Percentiles rank a stretch among this genome's conserved stretches.
Conservation (phyloP, 2,797 vertebrate species). For the Sandelia bainsii region DNA sequence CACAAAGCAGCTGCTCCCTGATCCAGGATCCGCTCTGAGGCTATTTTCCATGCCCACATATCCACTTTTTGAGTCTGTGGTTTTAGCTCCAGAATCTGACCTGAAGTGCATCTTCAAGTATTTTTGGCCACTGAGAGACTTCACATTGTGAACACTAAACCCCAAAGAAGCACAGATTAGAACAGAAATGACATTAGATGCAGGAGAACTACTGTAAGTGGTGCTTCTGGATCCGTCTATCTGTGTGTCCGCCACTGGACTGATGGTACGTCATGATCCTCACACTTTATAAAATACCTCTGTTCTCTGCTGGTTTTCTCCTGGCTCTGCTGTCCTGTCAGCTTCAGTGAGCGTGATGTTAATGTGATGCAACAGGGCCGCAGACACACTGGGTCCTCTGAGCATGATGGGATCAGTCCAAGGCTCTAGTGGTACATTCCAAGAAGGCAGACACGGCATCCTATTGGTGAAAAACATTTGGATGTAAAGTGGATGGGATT, state of each 20-base stretch:
- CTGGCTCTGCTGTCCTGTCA: slow-evolving; percentile 63
- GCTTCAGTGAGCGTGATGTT: slow-evolving; percentile 62
- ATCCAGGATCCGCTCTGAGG: slow-evolving; percentile 12
- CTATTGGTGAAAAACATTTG: slow-evolving; percentile 38
- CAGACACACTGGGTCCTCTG: slow-evolving; percentile 44
- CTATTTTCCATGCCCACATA: not conserved
- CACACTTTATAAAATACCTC: slow-evolving; percentile 53
- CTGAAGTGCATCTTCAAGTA: not conserved
- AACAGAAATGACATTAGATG: slow-evolving; percentile 33
- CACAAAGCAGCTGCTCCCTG: slow-evolving; percentile 25
- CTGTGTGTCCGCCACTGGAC: slow-evolving; percentile 36
- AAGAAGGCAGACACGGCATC: slow-evolving; percentile 35
- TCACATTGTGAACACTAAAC: slow-evolving; percentile 14
- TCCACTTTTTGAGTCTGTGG: not conserved
- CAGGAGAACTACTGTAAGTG: slow-evolving; percentile 20
- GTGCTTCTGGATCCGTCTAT: slow-evolving; percentile 36
- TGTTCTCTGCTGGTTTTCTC: slow-evolving; percentile 59
- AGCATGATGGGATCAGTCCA: slow-evolving; percentile 60
- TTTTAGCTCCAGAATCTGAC: not conserved
- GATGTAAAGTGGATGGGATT: slow-evolving; percentile 34
- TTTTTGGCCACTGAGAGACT: slow-evolving; percentile 36
- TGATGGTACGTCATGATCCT: slow-evolving; percentile 56
- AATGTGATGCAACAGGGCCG: slow-evolving; percentile 72
- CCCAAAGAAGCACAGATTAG: slow-evolving; percentile 33
- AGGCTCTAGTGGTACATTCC: slow-evolving; percentile 39